phyloP scores from a whole-genome alignment of 2,888 invertebrate species.

The Idaea aversata region DNA sequence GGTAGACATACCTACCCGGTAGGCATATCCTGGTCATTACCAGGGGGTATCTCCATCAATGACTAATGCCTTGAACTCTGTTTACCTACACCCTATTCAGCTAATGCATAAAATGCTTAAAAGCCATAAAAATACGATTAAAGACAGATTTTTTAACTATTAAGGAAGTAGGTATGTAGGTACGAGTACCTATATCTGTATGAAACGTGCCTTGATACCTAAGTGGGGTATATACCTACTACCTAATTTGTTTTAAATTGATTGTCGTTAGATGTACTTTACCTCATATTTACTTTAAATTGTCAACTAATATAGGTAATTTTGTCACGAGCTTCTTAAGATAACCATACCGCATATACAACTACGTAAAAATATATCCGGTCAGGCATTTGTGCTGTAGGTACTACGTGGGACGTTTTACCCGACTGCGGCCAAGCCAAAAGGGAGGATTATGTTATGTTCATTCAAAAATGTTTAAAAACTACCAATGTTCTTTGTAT shows the following conservation, averaged over 20 bases:
- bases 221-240: background rate
- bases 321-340: background rate
- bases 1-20: too few relatives aligned
- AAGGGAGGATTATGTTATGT: too few relatives aligned
- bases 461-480: too few relatives aligned
- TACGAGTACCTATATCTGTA: background rate
- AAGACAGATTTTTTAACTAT: background rate
- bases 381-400: background rate
- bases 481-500: too few relatives aligned
- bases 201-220: background rate
- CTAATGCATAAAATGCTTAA: background rate
- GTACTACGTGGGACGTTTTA: too few relatives aligned
- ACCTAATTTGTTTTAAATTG: conserved; percentile 10
- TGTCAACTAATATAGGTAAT: background rate
- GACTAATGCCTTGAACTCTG: too few relatives aligned
- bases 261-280: background rate
- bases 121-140: background rate
- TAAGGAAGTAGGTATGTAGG: background rate
- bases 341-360: background rate
- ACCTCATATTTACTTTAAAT: background rate
- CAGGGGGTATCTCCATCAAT: too few relatives aligned
- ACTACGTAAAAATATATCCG: background rate
- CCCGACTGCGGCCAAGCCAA: too few relatives aligned
- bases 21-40: too few relatives aligned
- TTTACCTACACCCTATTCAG: background rate